These are phyloP conservation scores for Plemyria rubiginata DNA, from an alignment of 2,888 invertebrate species.

Conservation along the genomic window DNA sequence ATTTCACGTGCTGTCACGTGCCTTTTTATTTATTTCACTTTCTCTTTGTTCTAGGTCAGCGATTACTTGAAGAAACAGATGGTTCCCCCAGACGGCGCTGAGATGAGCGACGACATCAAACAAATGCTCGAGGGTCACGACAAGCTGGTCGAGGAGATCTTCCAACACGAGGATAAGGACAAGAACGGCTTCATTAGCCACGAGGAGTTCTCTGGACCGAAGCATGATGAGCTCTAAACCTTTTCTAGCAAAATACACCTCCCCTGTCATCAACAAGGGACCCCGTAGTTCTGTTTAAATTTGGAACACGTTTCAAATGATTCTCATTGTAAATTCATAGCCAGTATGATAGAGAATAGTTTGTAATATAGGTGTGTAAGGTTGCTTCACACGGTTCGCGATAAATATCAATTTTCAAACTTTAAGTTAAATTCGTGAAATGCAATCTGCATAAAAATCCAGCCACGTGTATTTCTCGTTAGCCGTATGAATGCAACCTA, in stretches of 20 bases:
- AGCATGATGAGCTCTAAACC: conserved; percentile 96
- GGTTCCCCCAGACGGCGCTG: conserved; percentile 91
- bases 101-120: conserved; percentile 90
- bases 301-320: conserved; percentile 16
- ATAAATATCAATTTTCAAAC: background rate
- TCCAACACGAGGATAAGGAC: conserved; percentile 98
- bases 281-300: conserved; percentile 11
- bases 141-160: conserved; percentile 97
- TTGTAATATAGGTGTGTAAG: conserved; percentile 38
- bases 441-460: background rate
- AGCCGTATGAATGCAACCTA: background rate
- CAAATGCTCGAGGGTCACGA: conserved; percentile 95
- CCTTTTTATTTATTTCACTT: background rate
- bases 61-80: conserved; percentile 96
- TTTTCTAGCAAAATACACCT: conserved; percentile 26
- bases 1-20: no score
- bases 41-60: conserved; percentile 88
- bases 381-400: conserved; percentile 8
- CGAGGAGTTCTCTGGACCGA: conserved; percentile 98
- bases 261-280: background rate
- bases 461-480: background rate
- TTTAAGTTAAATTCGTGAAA: background rate
- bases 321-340: conserved; percentile 17
- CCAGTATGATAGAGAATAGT: conserved; percentile 5
- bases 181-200: conserved; percentile 98